These are phyloP conservation scores for Parapristionchus giblindavisi DNA, from an alignment of 2,888 invertebrate genomes.

Conservation along the genomic window DNA sequence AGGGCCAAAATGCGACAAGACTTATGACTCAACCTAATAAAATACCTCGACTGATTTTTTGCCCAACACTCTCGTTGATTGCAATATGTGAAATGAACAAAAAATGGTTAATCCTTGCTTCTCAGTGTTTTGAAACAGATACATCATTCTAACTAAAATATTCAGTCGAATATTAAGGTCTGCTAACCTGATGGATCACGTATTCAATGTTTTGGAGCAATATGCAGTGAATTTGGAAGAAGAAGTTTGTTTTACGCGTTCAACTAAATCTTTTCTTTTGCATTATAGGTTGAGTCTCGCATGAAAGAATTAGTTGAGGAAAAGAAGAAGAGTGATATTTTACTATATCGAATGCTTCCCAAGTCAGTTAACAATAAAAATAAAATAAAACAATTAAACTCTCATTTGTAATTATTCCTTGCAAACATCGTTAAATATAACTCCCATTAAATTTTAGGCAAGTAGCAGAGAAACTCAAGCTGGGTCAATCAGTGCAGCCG, in stretches of 20 bases:
- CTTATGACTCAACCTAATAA: too few species aligned
- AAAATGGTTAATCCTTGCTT: background rate
- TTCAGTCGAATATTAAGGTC: too few species aligned
- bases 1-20: too few species aligned
- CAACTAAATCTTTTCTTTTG: background rate
- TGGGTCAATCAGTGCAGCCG: conserved; percentile 56
- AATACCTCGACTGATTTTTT: too few species aligned
- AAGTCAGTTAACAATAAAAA: conserved; percentile 1
- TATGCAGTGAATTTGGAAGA: conserved; percentile 28
- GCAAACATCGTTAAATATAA: background rate
- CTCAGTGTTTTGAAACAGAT: too few species aligned
- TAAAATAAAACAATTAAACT: background rate
- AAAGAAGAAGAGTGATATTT: conserved; percentile 38
- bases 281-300: conserved; percentile 10
- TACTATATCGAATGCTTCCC: conserved; percentile 36
- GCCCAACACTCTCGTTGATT: too few species aligned
- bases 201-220: conserved; percentile 46
- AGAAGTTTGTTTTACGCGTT: background rate
- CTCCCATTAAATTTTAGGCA: conserved; percentile 37
- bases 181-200: conserved; percentile 62
- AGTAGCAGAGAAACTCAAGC: conserved; percentile 53
- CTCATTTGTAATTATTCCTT: background rate
- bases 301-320: conserved; percentile 30
- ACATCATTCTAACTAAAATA: too few species aligned
- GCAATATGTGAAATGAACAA: too few species aligned